Evolutionary conservation across 2,113 vertebrate genomes (phyloP).

Genomic region (Orycteropus afer): DNA sequence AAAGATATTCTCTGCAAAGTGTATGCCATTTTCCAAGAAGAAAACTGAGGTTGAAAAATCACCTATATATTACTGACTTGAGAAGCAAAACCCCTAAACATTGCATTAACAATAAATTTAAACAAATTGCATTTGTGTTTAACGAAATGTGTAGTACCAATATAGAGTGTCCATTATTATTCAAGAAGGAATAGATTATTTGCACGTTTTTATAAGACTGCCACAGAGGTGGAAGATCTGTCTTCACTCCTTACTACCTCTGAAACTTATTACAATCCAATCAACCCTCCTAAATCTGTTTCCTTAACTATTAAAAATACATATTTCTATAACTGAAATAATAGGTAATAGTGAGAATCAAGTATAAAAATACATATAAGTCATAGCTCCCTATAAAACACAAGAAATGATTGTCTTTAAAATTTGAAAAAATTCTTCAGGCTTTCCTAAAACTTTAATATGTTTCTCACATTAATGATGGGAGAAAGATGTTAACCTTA

Average conservation of each 20-base stretch:
- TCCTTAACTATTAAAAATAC: background rate
- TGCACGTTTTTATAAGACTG: background rate
- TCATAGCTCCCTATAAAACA: background rate
- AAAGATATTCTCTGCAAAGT: background rate
- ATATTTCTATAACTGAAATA: background rate
- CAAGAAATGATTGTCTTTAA: background rate
- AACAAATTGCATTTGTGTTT: background rate
- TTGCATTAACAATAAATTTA: background rate
- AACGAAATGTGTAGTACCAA: background rate
- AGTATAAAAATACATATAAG: background rate
- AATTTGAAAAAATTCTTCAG: background rate
- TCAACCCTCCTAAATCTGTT: background rate
- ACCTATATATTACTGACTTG: background rate
- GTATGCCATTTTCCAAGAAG: background rate
- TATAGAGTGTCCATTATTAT: background rate
- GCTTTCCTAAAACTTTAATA: background rate
- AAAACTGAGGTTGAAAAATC: background rate
- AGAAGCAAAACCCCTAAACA: background rate
- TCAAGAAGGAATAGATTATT: background rate
- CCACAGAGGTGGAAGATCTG: background rate
- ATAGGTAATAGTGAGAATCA: background rate
- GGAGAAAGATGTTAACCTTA: background rate
- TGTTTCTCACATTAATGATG: background rate
- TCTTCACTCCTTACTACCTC: background rate
- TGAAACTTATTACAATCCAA: background rate